A percentile compares a stretch with the other conserved stretches of the same genome.
Evolutionary conservation across 2,888 invertebrate species (phyloP).

Genomic region (Dasypogon diadema): DNA sequence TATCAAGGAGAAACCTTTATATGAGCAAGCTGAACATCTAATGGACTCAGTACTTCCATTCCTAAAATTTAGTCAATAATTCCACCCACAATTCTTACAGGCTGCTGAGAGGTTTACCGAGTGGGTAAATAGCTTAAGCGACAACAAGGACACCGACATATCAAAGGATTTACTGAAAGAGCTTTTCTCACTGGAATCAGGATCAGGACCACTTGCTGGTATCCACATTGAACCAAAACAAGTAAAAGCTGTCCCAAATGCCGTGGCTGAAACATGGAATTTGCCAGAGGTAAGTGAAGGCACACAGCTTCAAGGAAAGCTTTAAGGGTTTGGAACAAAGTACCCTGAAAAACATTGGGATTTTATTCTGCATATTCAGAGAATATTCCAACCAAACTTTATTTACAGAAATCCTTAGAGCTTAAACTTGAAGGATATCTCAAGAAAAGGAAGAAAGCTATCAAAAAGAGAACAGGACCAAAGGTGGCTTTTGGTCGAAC

Average conservation of each 20-base stretch:
- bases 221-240: constrained; percentile 66
- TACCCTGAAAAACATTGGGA: too few relatives aligned
- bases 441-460: constrained; percentile 59
- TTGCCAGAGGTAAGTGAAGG: constrained; percentile 63
- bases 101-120: constrained; percentile 64
- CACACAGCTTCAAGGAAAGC: background rate
- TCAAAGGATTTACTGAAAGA: constrained; percentile 65
- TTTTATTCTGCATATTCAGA: too few relatives aligned
- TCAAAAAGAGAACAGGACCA: constrained; percentile 57
- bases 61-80: too few relatives aligned
- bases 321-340: constrained; percentile 2
- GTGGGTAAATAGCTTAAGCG: constrained; percentile 65
- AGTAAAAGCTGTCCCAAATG: constrained; percentile 65
- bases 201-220: constrained; percentile 63
- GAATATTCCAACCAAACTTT: background rate
- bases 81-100: constrained; percentile 29
- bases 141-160: constrained; percentile 61
- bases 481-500: constrained; percentile 66
- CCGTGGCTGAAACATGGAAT: constrained; percentile 65
- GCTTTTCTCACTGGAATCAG: constrained; percentile 66
- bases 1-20: constrained; percentile 62
- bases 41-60: constrained; percentile 64
- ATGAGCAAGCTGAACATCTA: constrained; percentile 66
- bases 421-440: constrained; percentile 50
- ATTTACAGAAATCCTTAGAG: constrained; percentile 11